Base-by-base conservation (phyloP, 2,797 vertebrate species). In the Muscicapa striata region DNA sequence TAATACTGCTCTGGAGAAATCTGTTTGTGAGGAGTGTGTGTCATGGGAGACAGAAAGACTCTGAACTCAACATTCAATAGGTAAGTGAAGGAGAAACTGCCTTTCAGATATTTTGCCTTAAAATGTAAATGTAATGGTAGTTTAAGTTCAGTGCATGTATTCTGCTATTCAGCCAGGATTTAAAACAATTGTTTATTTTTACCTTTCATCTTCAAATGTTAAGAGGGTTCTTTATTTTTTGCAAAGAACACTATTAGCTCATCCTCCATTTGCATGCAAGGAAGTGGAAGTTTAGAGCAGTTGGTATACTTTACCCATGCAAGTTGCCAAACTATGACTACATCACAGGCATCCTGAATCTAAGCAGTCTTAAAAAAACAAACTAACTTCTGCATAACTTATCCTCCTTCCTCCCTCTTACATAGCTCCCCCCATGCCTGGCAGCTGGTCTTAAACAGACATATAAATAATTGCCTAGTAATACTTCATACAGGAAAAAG, bases 161-260 rank as follows among this genome's bases (percentile, higher is more conserved):
- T 82, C 64, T 55, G 64, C 89, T 90, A 87, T 88, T 94, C 85
- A 96, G 40, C 55, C 26, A 87, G 89, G 77, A 94, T 92, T 94
- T 95, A 82, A 94, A 91, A 91, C 67, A 82, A 93, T 77, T 95
- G 80, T 90, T 95, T 95, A 87, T 68, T 93, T 95, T 91, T 74
- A 82, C 68, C 85, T 96, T 96, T 94, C 52, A 88, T 96, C 94
- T 88, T 79, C 26, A 38, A 43, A 54, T 22, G 40, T 66, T 90
- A 73, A 72, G 84, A 88, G 15, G 5, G 52, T 55, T 79, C 29
- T 3, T 4, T 2, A 36, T 29, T 87, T 84, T 90, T 63, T 93
- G 21, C 67, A 88, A 43, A 85, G 73, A 68, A 0, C 3, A 27
- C 43, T 78, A 38, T 88, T 81, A 88, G 46, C 72, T 78, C 48